phyloP scores from a whole-genome alignment of 2,888 invertebrate species.

The Lissonota sp. region DNA sequence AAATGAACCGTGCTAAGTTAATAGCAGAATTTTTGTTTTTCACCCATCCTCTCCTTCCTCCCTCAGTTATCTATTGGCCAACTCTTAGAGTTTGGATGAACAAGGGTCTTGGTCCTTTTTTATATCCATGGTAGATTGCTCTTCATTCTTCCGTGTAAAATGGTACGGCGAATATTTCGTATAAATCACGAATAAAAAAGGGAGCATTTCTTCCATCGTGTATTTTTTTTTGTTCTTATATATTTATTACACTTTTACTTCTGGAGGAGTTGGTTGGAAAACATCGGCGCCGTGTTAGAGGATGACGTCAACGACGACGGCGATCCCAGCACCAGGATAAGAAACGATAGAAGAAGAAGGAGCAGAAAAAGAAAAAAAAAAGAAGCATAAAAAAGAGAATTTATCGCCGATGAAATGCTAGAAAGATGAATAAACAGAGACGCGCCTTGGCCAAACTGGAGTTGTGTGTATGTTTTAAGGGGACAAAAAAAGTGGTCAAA shows the following conservation, averaged over 20 bases:
- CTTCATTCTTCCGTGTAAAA: background rate
- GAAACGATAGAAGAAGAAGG: background rate
- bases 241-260: slow-evolving; percentile 17
- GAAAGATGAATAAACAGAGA: slow-evolving; percentile 58
- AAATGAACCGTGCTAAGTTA: too few relatives aligned
- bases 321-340: slow-evolving; percentile 8
- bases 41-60: too few relatives aligned
- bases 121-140: too few relatives aligned
- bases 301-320: slow-evolving; percentile 14
- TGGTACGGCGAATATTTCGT: background rate
- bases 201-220: background rate
- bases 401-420: slow-evolving; percentile 52
- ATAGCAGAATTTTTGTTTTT: too few relatives aligned
- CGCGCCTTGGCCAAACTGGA: slow-evolving; percentile 51
- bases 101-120: background rate
- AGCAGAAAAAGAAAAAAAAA: slow-evolving; percentile 14
- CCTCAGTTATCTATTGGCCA: too few relatives aligned
- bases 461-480: slow-evolving; percentile 31
- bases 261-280: slow-evolving; percentile 2
- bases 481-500: slow-evolving; percentile 17
- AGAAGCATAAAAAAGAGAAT: slow-evolving; percentile 37
- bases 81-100: slow-evolving; percentile 12
- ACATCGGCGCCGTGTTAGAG: slow-evolving; percentile 37
- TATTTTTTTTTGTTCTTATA: slow-evolving; percentile 6
- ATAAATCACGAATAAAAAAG: slow-evolving; percentile 11